Base-by-base conservation (phyloP, 2,888 invertebrate genomes). In the Operophtera brumata region DNA sequence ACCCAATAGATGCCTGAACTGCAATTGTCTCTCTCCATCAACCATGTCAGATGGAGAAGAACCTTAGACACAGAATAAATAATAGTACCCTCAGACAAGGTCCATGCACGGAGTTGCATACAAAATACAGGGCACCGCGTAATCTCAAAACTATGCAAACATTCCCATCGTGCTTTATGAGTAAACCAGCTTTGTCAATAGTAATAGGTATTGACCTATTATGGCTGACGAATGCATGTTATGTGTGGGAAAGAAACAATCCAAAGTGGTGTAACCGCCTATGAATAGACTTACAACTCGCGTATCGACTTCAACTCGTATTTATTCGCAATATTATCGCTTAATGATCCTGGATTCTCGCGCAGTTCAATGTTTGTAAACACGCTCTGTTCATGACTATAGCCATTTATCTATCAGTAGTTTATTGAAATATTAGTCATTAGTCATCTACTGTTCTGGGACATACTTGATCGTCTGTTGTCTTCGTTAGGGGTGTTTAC, bases 371-470 rank as follows among this genome's bases (percentile, higher is more conserved):
- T 47, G 43, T 47, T 54, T 47, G 53, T 47, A 54, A 54, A 47
- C 47, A 54, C 30, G n/a, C 11, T 36, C 35, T 40, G 32, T 43
- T 43, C 37, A 40, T 34, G 30, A 57, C 53, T 53, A 46, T 57
- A 53, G 42, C 42, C 32, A 45, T 52, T 20, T 3, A 3, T 20
- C 25, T 28, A 26, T n/a, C 34, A 28, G 30, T 37, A 30, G 37
- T 44, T 35, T 48, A 20, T 20, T 20, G 20, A 20, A 3, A 20
- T 2, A 20, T 37, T 57, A 39, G 42, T n/a, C n/a, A 47, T 54
- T 47, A 47, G 49, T 47, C 52, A 53, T 47, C 4, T 34, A 39
- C 14, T 54, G 40, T 47, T 13, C 9, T 28, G 53, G 43, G 47
- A 39, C 25, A 43, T 53, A 39, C 30, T 43, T 41, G 35, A 48